Evolutionary conservation across 2,797 vertebrate species (phyloP).

Genomic region (Kryptopterus vitreolus): DNA sequence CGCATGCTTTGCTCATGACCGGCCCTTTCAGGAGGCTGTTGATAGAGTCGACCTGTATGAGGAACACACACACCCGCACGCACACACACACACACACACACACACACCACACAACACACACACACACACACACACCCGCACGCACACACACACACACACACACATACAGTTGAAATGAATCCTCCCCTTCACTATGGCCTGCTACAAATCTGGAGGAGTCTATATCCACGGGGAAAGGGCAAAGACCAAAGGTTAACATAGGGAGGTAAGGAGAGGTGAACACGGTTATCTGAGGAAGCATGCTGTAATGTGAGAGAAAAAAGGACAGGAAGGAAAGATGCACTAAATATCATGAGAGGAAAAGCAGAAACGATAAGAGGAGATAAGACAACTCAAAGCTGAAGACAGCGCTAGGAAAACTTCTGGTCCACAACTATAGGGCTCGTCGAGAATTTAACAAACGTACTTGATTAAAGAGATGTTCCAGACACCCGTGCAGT

Average conservation of each 20-base stretch:
- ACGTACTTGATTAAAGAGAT: slow-evolving; percentile 95
- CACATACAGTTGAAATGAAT: slow-evolving; percentile 41
- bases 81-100: slow-evolving; percentile 43
- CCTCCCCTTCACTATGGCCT: slow-evolving; percentile 13
- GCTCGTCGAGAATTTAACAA: neutral
- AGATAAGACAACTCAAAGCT: neutral
- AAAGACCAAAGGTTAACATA: slow-evolving; percentile 50
- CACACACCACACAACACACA: slow-evolving; percentile 46
- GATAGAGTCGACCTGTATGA: slow-evolving; percentile 91
- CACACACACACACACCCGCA: slow-evolving; percentile 6
- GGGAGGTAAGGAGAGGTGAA: slow-evolving; percentile 40
- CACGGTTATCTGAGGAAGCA: slow-evolving; percentile 39
- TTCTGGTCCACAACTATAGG: neutral
- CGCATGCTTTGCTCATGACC: slow-evolving; percentile 90
- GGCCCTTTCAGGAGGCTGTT: slow-evolving; percentile 91
- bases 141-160: slow-evolving; percentile 36
- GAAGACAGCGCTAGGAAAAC: slow-evolving; percentile 8
- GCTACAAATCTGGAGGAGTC: slow-evolving; percentile 45
- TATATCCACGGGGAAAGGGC: slow-evolving; percentile 42
- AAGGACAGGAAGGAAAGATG: slow-evolving; percentile 35
- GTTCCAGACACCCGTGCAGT: slow-evolving; percentile 94
- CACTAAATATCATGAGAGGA: neutral
- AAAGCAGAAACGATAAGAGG: slow-evolving; percentile 45
- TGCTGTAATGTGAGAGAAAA: slow-evolving; percentile 34
- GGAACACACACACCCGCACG: slow-evolving; percentile 10